A percentile compares a stretch with the other conserved stretches of the same genome.
Evolutionary conservation across 2,888 invertebrate species (phyloP).

Genomic region (Drosophila testacea): DNA sequence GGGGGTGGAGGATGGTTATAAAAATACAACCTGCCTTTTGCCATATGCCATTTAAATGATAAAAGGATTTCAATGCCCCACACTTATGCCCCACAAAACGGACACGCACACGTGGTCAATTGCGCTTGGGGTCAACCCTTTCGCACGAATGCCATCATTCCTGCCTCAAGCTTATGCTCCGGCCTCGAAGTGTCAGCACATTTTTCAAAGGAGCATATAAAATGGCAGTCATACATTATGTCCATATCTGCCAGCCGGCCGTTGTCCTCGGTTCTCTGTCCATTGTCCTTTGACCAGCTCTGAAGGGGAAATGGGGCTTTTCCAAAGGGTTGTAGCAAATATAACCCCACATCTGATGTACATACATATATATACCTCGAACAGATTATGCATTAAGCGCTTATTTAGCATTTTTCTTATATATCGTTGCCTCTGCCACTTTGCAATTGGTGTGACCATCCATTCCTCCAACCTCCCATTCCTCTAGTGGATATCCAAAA

Average conservation of each 20-base stretch:
- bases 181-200: conserved; percentile 78
- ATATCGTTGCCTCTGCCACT: conserved; percentile 63
- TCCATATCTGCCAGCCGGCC: conserved; percentile 70
- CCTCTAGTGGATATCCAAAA: conserved; percentile 5
- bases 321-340: conserved; percentile 35
- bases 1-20: conserved; percentile 58
- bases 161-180: conserved; percentile 33
- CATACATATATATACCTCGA: conserved; percentile 41
- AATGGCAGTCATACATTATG: conserved; percentile 80
- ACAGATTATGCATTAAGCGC: conserved; percentile 82
- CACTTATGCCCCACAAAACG: conserved; percentile 42
- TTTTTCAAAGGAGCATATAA: conserved; percentile 78
- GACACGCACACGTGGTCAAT: conserved; percentile 79
- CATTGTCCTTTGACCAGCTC: conserved; percentile 29
- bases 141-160: conserved; percentile 78
- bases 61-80: conserved; percentile 73
- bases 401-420: conserved; percentile 80
- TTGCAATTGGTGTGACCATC: conserved; percentile 51
- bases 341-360: conserved; percentile 37
- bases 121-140: conserved; percentile 83
- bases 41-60: conserved; percentile 82
- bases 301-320: conserved; percentile 6
- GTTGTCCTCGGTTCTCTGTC: conserved; percentile 40
- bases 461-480: background rate
- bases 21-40: conserved; percentile 80